These are phyloP conservation scores for Indri indri DNA, from an alignment of 2,113 vertebrate species.

Conservation along the genomic window DNA sequence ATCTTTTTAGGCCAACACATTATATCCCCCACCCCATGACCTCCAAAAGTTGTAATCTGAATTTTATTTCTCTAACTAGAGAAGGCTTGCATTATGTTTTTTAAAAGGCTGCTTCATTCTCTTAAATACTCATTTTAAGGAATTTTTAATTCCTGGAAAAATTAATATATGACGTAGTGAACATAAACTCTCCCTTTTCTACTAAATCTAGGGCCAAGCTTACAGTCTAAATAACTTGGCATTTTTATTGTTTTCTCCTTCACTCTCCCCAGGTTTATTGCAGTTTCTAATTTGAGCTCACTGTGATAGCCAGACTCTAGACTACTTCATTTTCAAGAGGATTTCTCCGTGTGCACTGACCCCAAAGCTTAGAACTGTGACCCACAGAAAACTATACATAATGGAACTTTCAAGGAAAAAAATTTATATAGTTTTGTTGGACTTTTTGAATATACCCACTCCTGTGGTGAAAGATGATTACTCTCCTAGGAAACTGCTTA, in stretches of 20 bases:
- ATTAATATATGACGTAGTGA: background rate
- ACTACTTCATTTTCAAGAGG: conserved; percentile 48
- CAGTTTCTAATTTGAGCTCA: conserved; percentile 66
- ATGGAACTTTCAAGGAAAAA: conserved; percentile 53
- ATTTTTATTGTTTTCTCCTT: conserved; percentile 66
- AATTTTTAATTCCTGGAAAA: conserved; percentile 26
- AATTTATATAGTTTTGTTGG: conserved; percentile 47
- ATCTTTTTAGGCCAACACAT: background rate
- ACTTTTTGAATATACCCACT: conserved; percentile 52
- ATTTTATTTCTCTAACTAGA: conserved; percentile 51
- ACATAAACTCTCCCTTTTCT: background rate
- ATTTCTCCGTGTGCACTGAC: conserved; percentile 43
- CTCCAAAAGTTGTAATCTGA: conserved; percentile 20
- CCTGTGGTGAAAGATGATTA: conserved; percentile 57
- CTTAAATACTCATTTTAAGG: conserved; percentile 2
- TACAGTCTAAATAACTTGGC: background rate
- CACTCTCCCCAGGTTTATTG: conserved; percentile 45
- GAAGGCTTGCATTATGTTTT: background rate
- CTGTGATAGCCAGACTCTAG: conserved; percentile 12
- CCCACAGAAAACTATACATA: conserved; percentile 38
- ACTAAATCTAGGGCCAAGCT: background rate
- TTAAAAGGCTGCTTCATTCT: conserved; percentile 15
- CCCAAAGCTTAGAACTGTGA: conserved; percentile 53
- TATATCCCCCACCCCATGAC: background rate
- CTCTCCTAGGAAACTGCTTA: conserved; percentile 13